These are phyloP conservation scores for Lepidochrysops patricia DNA, from an alignment of 2,888 invertebrate genomes.

Conservation along the genomic window DNA sequence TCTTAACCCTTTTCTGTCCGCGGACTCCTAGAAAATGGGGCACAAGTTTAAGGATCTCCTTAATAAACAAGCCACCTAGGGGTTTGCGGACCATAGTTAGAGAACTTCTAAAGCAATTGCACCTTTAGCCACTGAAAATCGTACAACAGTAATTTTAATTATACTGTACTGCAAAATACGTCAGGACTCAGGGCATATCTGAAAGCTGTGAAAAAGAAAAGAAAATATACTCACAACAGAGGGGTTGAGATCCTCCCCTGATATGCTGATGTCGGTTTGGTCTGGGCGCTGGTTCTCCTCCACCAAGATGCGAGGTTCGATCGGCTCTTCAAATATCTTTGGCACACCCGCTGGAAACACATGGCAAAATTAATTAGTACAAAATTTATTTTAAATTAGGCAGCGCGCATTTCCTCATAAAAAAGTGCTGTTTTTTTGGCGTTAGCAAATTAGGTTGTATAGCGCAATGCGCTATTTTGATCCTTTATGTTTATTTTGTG, in stretches of 20 bases:
- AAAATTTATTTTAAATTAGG: too few species aligned
- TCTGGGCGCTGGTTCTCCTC: conserved; percentile 54
- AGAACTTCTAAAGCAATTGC: too few species aligned
- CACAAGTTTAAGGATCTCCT: too few species aligned
- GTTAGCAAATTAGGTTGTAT: not conserved
- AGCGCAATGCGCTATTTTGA: not conserved
- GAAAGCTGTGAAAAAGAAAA: too few species aligned
- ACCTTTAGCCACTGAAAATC: too few species aligned
- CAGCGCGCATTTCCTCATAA: not conserved
- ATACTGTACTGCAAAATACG: too few species aligned
- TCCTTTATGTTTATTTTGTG: not conserved
- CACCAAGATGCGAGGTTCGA: conserved; percentile 43
- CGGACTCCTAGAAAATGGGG: too few species aligned
- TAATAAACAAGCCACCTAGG: too few species aligned
- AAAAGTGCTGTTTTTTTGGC: not conserved
- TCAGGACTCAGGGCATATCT: too few species aligned
- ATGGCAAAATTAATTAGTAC: not conserved
- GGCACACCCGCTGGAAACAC: conserved; percentile 48
- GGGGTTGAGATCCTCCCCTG: conserved; percentile 50
- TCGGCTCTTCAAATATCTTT: conserved; percentile 39
- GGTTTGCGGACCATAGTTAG: too few species aligned
- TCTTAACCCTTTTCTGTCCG: too few species aligned
- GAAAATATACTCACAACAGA: conserved; percentile 41
- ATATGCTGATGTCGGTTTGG: conserved; percentile 57
- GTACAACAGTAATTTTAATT: too few species aligned